Evolutionary conservation across 2,888 invertebrate species (phyloP).

Genomic region (Stramonita haemastoma): DNA sequence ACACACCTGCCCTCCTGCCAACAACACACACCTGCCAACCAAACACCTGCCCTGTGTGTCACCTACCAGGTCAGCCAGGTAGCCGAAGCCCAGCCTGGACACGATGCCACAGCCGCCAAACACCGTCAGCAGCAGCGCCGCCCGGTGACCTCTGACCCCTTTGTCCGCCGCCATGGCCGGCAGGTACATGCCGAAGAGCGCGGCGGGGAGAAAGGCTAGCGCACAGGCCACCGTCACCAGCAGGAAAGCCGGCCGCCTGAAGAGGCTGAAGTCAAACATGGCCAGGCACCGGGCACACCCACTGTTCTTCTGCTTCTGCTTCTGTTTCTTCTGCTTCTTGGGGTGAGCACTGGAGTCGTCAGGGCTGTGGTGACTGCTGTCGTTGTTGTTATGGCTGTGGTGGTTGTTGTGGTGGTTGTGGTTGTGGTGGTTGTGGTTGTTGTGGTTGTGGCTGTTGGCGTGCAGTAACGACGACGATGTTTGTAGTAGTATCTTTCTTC

Average conservation of each 20-base stretch:
- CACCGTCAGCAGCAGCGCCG: conserved; percentile 16
- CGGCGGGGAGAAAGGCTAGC: background rate
- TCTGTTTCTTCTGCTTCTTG: background rate
- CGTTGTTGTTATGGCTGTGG: background rate
- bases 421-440: background rate
- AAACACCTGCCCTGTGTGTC: background rate
- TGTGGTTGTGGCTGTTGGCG: background rate
- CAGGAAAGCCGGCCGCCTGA: conserved; percentile 18
- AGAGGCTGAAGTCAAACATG: conserved; percentile 25
- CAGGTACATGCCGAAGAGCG: conserved; percentile 14
- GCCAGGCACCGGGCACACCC: background rate
- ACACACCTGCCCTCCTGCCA: too few species aligned
- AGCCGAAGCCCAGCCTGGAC: conserved; percentile 23
- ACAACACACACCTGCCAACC: too few species aligned
- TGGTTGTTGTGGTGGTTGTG: too few species aligned
- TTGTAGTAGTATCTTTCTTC: too few species aligned
- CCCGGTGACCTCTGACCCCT: background rate
- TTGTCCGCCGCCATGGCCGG: conserved; percentile 25
- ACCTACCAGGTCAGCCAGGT: conserved; percentile 22
- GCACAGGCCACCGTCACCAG: background rate
- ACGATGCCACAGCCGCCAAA: conserved; percentile 16
- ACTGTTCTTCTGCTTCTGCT: background rate
- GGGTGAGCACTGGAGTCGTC: background rate
- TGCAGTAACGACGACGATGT: background rate
- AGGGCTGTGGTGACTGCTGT: background rate